Conservation (phyloP, 2,797 vertebrate species). For the Percopsis omiscomaycus region DNA sequence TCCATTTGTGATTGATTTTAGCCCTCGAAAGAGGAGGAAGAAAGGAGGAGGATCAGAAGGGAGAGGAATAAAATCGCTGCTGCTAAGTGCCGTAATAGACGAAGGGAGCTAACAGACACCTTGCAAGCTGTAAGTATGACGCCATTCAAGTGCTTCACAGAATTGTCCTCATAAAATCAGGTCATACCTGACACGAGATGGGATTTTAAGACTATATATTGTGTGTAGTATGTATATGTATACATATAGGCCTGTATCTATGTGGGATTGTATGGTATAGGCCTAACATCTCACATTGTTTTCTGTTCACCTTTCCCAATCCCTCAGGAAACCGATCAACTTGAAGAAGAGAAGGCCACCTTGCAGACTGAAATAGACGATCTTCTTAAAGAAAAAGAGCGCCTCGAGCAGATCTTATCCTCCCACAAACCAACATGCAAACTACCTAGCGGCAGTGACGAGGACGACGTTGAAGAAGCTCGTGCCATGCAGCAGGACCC, state of each 20-base stretch:
- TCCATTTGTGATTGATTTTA: conserved; percentile 63
- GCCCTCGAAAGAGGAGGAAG: conserved; percentile 92
- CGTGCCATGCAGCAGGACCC: conserved; percentile 81
- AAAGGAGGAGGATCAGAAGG: conserved; percentile 87
- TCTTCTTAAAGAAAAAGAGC: conserved; percentile 93
- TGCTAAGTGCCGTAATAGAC: conserved; percentile 92
- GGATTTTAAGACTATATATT: neutral
- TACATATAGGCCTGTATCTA: neutral
- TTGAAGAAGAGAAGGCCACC: conserved; percentile 89
- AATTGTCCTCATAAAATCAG: conserved; percentile 1
- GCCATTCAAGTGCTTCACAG: conserved; percentile 2
- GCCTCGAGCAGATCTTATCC: conserved; percentile 88
- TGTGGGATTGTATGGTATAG: too few relatives aligned
- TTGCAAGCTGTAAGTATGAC: conserved; percentile 86
- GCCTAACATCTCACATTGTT: neutral
- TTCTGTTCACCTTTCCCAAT: conserved; percentile 4
- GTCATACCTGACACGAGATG: conserved; percentile 11
- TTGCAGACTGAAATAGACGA: conserved; percentile 89
- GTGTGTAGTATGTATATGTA: neutral
- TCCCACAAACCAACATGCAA: conserved; percentile 89
- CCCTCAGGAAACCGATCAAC: conserved; percentile 88
- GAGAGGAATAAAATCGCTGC: conserved; percentile 97
- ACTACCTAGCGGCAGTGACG: conserved; percentile 59
- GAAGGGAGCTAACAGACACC: conserved; percentile 88
- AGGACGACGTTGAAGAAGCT: conserved; percentile 63